phyloP scores from a whole-genome alignment of 2,113 vertebrate species.

The Trichechus manatus region DNA sequence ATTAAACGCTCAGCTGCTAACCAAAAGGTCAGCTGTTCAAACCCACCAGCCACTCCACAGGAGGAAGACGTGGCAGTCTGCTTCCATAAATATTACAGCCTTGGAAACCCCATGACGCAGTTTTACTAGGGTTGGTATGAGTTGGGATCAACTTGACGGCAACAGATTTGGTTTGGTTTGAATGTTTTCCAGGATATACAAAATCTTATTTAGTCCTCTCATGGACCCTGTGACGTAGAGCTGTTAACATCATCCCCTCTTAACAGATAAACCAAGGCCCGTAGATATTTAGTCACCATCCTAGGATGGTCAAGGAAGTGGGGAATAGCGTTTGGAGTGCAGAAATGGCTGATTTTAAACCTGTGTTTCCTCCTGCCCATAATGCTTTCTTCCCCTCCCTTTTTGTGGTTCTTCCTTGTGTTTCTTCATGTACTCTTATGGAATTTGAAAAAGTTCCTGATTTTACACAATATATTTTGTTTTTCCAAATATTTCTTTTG shows the following conservation, averaged over 20 bases:
- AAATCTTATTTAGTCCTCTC: not conserved
- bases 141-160: not conserved
- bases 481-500: constrained; percentile 13
- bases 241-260: not conserved
- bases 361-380: not conserved
- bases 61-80: not conserved
- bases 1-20: not conserved
- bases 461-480: not conserved
- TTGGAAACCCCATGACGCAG: not conserved
- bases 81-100: not conserved
- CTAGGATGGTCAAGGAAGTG: not conserved
- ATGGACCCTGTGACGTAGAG: not conserved
- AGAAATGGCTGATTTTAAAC: not conserved
- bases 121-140: not conserved
- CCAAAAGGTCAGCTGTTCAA: not conserved
- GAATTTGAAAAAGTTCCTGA: not conserved
- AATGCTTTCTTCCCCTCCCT: not conserved
- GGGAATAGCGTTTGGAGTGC: not conserved
- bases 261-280: not conserved
- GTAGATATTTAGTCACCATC: not conserved
- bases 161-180: not conserved
- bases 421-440: not conserved
- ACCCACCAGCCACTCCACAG: not conserved
- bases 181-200: not conserved
- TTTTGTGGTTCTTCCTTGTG: not conserved